Evolutionary conservation across 1,140 invertebrate species (phyloP), one percentile per base, ranked within the genome.

Genomic region (Bombus breviceps): DNA sequence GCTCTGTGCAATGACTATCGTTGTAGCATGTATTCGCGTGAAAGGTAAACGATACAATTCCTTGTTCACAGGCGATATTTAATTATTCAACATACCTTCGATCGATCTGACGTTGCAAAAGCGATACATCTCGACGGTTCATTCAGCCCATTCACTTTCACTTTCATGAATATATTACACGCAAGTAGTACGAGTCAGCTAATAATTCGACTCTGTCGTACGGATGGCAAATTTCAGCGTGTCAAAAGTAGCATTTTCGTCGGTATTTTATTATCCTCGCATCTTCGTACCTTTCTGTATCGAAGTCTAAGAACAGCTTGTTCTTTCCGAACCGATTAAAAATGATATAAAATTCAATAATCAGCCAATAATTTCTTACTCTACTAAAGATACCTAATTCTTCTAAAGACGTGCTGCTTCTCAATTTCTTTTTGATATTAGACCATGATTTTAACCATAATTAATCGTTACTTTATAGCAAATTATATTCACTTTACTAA

Each of bases 91-190:
- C 32, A n/a, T 59, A 53, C 75, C 22, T 39, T 53, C 47, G 57
- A 85, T 85, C 76, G 68, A 64, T 72, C 64, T 41, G n/a, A 28
- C 76, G 47, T 32, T 15, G 28, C 18, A 59, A 59, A 78, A 83
- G 53, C 62, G 66, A 43, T 71, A 41, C 37, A 57, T 59, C 82
- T 71, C 32, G 12, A 34, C 9, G 41, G 34, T 59, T 79, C 82
- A 71, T 72, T 80, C 76, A 39, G 68, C 28, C 28, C 32, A n/a
- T 72, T 85, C 57, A 10, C 83, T 64, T 85, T 85, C 83, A 25
- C 83, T 85, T 66, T 73, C 57, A 32, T 73, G 83, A 85, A 85
- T 85, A 73, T 68, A 85, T 80, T 85, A 85, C 28, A 32, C 37
- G 68, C 28, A 39, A 80, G 57, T 64, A n/a, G 77, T 59, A 85